Conservation (phyloP, 2,888 invertebrate species). For the Agriopis aurantiaria region DNA sequence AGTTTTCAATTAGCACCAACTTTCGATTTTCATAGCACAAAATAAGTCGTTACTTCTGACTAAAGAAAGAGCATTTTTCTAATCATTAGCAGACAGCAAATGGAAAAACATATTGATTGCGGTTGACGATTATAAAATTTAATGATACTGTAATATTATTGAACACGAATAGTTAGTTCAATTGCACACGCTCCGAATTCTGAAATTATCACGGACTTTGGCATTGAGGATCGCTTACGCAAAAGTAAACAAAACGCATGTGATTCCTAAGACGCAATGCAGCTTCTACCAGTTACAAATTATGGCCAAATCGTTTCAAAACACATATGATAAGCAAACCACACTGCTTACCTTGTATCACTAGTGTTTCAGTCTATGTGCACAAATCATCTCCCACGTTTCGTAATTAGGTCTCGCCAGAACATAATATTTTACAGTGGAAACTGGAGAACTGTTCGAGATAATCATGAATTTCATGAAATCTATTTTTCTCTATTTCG, state of each 20-base stretch:
- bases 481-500: conserved; percentile 59
- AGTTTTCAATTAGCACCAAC: neutral
- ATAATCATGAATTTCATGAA: conserved; percentile 54
- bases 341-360: conserved; percentile 44
- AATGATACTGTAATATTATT: neutral
- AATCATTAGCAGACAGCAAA: neutral
- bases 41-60: neutral
- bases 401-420: conserved; percentile 45
- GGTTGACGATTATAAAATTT: too few relatives aligned
- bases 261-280: conserved; percentile 32
- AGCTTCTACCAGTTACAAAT: conserved; percentile 21
- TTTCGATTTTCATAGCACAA: neutral
- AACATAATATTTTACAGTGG: conserved; percentile 53
- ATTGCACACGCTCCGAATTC: conserved; percentile 27
- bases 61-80: neutral
- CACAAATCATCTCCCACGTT: conserved; percentile 55
- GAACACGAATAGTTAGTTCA: conserved; percentile 22
- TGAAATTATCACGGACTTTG: conserved; percentile 37
- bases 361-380: conserved; percentile 33
- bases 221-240: conserved; percentile 37
- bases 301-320: conserved; percentile 8
- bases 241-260: conserved; percentile 47
- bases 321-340: neutral
- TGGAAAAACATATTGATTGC: neutral
- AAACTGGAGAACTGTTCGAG: conserved; percentile 50